These are phyloP conservation scores for Darwinula stevensoni DNA, from an alignment of 2,888 invertebrate species.

Conservation along the genomic window DNA sequence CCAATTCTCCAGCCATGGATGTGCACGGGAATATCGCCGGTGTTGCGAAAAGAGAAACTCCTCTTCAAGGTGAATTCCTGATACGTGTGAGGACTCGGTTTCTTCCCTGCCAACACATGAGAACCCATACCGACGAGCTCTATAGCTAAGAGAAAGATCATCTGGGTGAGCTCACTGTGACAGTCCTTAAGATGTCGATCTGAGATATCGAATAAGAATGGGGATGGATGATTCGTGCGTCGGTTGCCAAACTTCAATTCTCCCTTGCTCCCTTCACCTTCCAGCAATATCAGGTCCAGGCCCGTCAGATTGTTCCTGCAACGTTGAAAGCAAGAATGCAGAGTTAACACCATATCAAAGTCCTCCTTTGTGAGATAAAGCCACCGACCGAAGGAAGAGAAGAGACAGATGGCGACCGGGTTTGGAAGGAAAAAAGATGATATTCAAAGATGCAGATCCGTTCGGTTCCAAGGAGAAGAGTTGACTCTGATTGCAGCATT, in stretches of 20 bases:
- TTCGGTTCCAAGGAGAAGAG: too few relatives aligned
- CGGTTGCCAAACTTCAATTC: conserved; percentile 63
- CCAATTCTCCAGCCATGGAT: conserved; percentile 35
- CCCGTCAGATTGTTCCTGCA: conserved; percentile 72
- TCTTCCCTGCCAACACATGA: not conserved
- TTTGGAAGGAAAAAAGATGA: too few relatives aligned
- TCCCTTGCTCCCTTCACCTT: conserved; percentile 54
- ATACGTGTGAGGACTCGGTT: conserved; percentile 11
- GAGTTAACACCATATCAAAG: too few relatives aligned
- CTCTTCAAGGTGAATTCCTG: conserved; percentile 43
- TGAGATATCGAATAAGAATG: conserved; percentile 50
- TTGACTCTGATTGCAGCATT: too few relatives aligned
- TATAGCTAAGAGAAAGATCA: too few relatives aligned
- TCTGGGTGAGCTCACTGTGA: conserved; percentile 23
- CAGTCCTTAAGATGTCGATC: conserved; percentile 30
- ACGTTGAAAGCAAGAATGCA: too few relatives aligned
- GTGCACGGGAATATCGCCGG: conserved; percentile 58
- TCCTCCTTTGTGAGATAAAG: too few relatives aligned
- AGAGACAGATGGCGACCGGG: too few relatives aligned
- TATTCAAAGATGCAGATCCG: too few relatives aligned
- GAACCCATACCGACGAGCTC: not conserved
- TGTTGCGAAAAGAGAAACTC: conserved; percentile 56
- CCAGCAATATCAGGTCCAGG: conserved; percentile 49
- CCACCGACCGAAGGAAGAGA: too few relatives aligned
- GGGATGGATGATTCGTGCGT: conserved; percentile 25